phyloP scores from a whole-genome alignment of 2,888 invertebrate species.

The Agrochola lychnidis region DNA sequence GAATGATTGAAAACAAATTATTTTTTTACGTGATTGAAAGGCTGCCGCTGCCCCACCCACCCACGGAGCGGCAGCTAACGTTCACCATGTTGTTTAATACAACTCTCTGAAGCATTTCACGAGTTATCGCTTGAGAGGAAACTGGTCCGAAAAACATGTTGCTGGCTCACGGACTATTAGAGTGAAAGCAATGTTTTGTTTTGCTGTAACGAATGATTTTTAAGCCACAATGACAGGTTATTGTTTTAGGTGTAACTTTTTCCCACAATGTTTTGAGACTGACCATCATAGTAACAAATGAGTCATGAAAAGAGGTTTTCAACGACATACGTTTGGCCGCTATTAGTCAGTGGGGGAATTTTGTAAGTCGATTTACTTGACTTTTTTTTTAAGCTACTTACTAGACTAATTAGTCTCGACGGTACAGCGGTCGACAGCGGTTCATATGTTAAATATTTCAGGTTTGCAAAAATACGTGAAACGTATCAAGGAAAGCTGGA shows the following conservation, averaged over 20 bases:
- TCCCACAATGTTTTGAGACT: neutral
- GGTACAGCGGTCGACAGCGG: neutral
- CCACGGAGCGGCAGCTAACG: too few species aligned
- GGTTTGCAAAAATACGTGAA: constrained; percentile 95
- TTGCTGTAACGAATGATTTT: neutral
- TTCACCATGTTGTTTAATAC: too few species aligned
- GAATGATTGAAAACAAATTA: too few species aligned
- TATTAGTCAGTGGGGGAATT: neutral
- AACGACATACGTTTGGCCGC: neutral
- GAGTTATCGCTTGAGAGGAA: too few species aligned
- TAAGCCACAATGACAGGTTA: neutral
- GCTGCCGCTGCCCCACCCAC: too few species aligned
- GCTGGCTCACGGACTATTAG: too few species aligned
- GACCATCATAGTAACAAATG: neutral
- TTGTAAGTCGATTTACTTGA: neutral
- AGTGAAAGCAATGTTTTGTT: too few species aligned
- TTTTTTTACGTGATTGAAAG: too few species aligned
- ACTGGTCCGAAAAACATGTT: too few species aligned
- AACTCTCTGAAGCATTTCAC: too few species aligned
- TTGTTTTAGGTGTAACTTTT: neutral
- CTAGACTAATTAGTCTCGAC: neutral
- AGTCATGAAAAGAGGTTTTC: neutral
- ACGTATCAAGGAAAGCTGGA: constrained; percentile 97
- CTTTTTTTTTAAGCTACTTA: neutral
- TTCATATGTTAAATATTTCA: constrained; percentile 70